Conservation (phyloP, 2,113 vertebrate genomes). For the Mohoua ochrocephala region DNA sequence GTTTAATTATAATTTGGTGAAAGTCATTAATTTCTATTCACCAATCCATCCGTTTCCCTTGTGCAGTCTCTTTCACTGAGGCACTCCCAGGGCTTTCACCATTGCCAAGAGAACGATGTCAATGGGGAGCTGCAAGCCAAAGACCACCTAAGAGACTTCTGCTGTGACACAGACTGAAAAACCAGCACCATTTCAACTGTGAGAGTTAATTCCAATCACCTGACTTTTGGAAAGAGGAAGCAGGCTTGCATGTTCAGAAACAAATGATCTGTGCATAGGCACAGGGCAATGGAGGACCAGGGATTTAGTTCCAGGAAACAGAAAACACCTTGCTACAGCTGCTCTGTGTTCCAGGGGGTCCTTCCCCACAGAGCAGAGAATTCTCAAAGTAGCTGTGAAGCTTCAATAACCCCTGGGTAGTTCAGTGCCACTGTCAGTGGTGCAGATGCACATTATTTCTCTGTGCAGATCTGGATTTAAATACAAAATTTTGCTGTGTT, state of each 20-base stretch:
- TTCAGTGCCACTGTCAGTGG: neutral
- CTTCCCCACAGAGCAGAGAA: neutral
- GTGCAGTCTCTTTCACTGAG: neutral
- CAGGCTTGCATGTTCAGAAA: neutral
- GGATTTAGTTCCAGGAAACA: neutral
- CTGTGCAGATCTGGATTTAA: neutral
- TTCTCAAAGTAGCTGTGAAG: neutral
- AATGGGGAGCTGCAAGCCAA: neutral
- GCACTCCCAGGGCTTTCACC: too few species aligned
- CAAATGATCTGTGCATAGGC: neutral
- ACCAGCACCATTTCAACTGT: neutral
- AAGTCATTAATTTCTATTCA: neutral
- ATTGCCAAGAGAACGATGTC: rapidly evolving
- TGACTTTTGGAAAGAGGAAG: neutral
- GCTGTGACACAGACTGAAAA: neutral
- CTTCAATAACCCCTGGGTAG: neutral
- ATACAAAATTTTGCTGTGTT: neutral
- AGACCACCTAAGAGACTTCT: neutral
- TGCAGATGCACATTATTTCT: neutral
- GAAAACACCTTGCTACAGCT: neutral
- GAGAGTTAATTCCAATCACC: neutral
- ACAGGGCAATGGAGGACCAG: neutral
- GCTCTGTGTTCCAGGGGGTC: neutral
- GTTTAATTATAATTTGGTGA: neutral
- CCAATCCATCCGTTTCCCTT: neutral